Evolutionary conservation across 2,797 vertebrate genomes (phyloP).

Genomic region (Tarsius wallacei): DNA sequence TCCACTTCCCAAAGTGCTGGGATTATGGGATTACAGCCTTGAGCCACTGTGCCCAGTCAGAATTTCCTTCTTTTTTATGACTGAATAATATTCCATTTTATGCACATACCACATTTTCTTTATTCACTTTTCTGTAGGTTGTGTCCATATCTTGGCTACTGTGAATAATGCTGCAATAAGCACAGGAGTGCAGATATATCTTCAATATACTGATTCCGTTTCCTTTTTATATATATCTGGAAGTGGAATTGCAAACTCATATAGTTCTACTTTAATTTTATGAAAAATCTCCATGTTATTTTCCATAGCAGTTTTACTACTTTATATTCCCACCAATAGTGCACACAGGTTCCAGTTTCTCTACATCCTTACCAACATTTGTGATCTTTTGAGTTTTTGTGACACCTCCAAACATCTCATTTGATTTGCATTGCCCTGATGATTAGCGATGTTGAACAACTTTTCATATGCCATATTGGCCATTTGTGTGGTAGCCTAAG

Average conservation of each 20-base stretch:
- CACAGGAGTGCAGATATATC: background rate
- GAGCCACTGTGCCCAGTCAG: too few relatives aligned
- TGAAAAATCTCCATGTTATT: background rate
- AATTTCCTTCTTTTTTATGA: too few relatives aligned
- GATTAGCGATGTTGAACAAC: background rate
- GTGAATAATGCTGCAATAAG: background rate
- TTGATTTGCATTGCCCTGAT: background rate
- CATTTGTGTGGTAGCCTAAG: background rate
- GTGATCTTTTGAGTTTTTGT: too few relatives aligned
- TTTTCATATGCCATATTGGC: background rate
- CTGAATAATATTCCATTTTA: too few relatives aligned
- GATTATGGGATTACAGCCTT: too few relatives aligned
- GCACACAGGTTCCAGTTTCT: background rate
- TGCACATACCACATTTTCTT: background rate
- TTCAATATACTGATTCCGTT: background rate
- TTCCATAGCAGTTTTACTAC: background rate
- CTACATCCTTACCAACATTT: background rate
- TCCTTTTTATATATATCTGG: background rate
- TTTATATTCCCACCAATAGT: background rate
- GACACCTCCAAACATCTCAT: background rate
- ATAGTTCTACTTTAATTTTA: background rate
- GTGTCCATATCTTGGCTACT: background rate
- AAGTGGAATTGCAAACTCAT: background rate
- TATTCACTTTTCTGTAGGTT: background rate
- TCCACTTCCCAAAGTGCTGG: too few relatives aligned